These are phyloP conservation scores for Macrotis lagotis DNA, from an alignment of 2,113 vertebrate genomes.

Conservation along the genomic window DNA sequence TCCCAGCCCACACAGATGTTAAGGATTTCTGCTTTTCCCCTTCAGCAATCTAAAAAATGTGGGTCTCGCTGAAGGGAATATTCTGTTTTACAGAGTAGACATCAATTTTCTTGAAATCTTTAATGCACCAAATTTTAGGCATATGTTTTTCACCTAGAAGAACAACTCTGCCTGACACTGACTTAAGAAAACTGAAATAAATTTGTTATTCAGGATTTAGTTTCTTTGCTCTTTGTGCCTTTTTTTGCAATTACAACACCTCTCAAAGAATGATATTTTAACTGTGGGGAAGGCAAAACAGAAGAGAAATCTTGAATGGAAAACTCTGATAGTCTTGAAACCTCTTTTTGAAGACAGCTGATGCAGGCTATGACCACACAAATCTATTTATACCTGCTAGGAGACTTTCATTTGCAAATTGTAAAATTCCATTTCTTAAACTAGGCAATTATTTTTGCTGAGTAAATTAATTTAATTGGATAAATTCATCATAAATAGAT, in stretches of 20 bases:
- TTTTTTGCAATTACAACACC: background rate
- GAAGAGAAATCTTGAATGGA: background rate
- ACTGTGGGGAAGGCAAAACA: background rate
- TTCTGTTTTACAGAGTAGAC: slow-evolving; percentile 46
- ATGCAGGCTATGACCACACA: background rate
- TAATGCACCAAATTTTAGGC: background rate
- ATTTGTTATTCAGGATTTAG: background rate
- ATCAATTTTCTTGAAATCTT: slow-evolving; percentile 54
- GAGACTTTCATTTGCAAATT: slow-evolving; percentile 2
- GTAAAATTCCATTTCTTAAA: background rate
- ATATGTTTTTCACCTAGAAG: background rate
- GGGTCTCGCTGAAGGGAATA: slow-evolving; percentile 49
- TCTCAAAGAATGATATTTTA: background rate
- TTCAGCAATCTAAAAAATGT: slow-evolving; percentile 70
- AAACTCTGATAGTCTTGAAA: background rate
- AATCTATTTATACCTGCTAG: background rate
- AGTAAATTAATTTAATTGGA: background rate
- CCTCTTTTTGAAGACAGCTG: background rate
- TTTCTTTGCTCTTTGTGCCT: background rate
- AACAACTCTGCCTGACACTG: slow-evolving; percentile 32
- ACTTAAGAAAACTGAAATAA: slow-evolving; percentile 16
- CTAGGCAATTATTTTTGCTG: slow-evolving; percentile 12
- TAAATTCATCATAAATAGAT: background rate
- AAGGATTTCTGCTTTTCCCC: slow-evolving; percentile 74
- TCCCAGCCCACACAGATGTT: slow-evolving; percentile 88